A percentile compares a stretch with the other conserved stretches of the same genome.
These are phyloP conservation scores for Scolanthus callimorphus DNA, from an alignment of 92 coral and sea anemone species.

Conservation along the genomic window DNA sequence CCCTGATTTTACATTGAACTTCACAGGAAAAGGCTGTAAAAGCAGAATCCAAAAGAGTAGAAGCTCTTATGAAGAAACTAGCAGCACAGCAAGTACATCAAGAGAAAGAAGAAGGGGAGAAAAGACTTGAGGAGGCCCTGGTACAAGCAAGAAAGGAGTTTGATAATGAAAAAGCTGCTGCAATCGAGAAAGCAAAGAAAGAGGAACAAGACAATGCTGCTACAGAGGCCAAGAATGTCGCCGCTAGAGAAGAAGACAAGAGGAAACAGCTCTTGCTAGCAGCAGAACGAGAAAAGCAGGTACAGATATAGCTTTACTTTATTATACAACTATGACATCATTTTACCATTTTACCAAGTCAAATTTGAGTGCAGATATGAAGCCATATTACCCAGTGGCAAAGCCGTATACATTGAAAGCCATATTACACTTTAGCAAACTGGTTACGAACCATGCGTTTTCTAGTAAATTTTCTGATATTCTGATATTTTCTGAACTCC, in stretches of 20 bases:
- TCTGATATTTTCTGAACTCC: too few species aligned
- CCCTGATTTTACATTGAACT: too few species aligned
- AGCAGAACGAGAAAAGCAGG: slow-evolving; percentile 96
- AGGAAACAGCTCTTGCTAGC: slow-evolving; percentile 66
- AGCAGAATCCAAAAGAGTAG: slow-evolving; percentile 91
- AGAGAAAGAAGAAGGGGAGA: slow-evolving; percentile 81
- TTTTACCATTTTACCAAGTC: too few species aligned
- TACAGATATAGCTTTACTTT: too few species aligned
- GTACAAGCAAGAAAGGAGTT: slow-evolving; percentile 65
- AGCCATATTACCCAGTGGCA: too few species aligned
- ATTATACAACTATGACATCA: too few species aligned
- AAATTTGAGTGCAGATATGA: too few species aligned
- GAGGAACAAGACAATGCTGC: slow-evolving; percentile 49
- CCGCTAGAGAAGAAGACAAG: slow-evolving; percentile 70
- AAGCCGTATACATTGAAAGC: too few species aligned
- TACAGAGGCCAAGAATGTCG: slow-evolving; percentile 57
- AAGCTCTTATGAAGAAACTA: slow-evolving; percentile 92
- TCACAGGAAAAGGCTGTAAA: slow-evolving; percentile 91
- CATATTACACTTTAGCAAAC: too few species aligned
- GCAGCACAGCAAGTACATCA: slow-evolving; percentile 91
- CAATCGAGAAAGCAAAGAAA: slow-evolving; percentile 47
- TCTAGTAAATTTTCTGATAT: too few species aligned
- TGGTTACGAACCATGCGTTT: too few species aligned
- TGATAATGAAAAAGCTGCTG: slow-evolving; percentile 64
- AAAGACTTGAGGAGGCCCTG: slow-evolving; percentile 70